Percentiles rank a stretch among this genome's conserved stretches.
Conservation (phyloP, 2,888 invertebrate species). For the Drosophila engyochracea region DNA sequence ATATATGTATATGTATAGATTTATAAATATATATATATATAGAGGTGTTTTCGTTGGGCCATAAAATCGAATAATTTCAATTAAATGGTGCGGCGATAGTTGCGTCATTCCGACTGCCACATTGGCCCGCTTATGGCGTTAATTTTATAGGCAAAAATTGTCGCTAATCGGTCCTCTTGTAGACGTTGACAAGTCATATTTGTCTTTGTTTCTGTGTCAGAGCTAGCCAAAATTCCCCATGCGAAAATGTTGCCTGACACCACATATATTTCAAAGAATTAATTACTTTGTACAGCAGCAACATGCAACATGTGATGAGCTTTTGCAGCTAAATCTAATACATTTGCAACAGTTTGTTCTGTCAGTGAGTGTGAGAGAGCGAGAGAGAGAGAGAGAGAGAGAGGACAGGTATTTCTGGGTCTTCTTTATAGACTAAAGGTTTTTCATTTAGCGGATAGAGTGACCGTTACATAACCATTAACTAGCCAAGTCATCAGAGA, state of each 20-base stretch:
- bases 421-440: background rate
- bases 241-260: background rate
- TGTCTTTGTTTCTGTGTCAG: conserved; percentile 39
- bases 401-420: background rate
- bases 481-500: conserved; percentile 38
- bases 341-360: background rate
- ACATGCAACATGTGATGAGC: background rate
- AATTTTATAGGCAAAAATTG: conserved; percentile 52
- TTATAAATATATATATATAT: background rate
- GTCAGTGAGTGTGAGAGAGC: background rate
- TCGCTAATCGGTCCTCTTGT: conserved; percentile 64
- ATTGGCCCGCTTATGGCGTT: conserved; percentile 40
- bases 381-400: background rate
- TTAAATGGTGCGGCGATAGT: conserved; percentile 37
- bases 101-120: conserved; percentile 55
- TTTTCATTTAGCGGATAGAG: conserved; percentile 7
- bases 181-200: conserved; percentile 50
- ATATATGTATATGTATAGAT: background rate
- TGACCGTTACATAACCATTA: conserved; percentile 55
- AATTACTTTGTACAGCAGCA: background rate
- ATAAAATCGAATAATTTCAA: conserved; percentile 33
- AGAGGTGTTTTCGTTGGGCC: background rate
- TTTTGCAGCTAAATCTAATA: background rate
- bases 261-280: background rate
- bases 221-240: background rate